A percentile compares a stretch with the other conserved stretches of the same genome.
These are phyloP conservation scores for Glaucidium brasilianum DNA, from an alignment of 2,113 vertebrate species.

Conservation along the genomic window DNA sequence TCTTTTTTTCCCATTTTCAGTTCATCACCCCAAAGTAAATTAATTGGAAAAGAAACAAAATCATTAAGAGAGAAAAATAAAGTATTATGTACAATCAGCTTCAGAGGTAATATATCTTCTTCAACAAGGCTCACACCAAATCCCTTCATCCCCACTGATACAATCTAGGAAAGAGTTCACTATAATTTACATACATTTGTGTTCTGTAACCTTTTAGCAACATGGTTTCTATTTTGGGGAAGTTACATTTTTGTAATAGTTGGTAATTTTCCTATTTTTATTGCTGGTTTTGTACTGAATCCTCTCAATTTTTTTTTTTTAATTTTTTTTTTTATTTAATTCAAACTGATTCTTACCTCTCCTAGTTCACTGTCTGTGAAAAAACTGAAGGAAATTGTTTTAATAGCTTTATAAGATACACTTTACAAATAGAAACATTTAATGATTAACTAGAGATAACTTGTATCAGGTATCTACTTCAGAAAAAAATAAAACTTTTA, in stretches of 20 bases:
- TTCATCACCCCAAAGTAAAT: not conserved
- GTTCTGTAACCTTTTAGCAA: not conserved
- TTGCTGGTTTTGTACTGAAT: not conserved
- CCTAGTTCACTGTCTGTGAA: not conserved
- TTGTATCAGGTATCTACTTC: not conserved
- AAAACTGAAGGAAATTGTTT: not conserved
- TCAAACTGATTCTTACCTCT: not conserved
- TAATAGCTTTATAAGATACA: not conserved
- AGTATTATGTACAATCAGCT: not conserved
- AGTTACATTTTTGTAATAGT: not conserved
- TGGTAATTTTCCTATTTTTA: not conserved
- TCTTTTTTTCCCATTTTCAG: not conserved
- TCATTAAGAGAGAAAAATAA: not conserved
- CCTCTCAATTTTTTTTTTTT: no score
- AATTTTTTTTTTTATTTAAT: not conserved
- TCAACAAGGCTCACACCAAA: not conserved
- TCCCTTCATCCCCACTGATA: not conserved
- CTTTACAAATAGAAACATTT: not conserved
- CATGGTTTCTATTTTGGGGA: not conserved
- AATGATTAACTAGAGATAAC: not conserved
- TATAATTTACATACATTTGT: not conserved
- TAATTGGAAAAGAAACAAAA: not conserved
- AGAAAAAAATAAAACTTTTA: not conserved
- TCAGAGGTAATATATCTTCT: not conserved
- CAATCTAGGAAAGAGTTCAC: not conserved